These are phyloP conservation scores for Eurytoma californica DNA, from an alignment of 2,888 invertebrate genomes.

Conservation along the genomic window DNA sequence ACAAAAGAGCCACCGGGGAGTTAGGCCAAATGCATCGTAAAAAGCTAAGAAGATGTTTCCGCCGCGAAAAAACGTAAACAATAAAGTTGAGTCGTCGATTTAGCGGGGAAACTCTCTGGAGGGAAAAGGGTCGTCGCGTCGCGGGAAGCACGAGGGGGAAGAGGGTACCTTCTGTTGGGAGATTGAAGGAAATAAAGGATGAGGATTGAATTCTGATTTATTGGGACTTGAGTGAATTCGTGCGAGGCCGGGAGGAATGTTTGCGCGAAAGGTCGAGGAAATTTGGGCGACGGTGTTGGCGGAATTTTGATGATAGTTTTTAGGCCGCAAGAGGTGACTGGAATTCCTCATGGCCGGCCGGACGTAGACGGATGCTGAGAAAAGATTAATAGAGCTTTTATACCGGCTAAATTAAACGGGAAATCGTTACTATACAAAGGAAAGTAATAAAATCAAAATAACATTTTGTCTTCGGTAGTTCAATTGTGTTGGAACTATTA, in stretches of 20 bases:
- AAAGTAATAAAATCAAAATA: not conserved
- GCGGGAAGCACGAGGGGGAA: not conserved
- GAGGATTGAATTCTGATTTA: constrained; percentile 42
- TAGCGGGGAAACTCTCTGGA: constrained; percentile 1
- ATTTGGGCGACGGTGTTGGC: not conserved
- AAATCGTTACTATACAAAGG: not conserved
- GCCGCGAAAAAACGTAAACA: not conserved
- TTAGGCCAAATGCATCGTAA: constrained; percentile 7
- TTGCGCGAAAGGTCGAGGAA: not conserved
- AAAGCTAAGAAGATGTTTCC: not conserved
- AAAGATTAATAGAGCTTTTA: constrained; percentile 26
- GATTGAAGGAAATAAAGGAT: constrained; percentile 5
- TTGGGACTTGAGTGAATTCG: not conserved
- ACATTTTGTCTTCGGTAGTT: not conserved
- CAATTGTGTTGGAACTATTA: too few relatives aligned
- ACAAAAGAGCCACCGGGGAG: constrained; percentile 16
- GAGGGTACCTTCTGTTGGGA: not conserved
- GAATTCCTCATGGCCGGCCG: not conserved
- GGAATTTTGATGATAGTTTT: constrained; percentile 10
- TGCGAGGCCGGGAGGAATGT: not conserved
- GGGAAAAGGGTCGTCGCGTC: not conserved
- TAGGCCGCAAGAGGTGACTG: not conserved
- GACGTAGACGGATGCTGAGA: not conserved
- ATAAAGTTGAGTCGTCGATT: not conserved
- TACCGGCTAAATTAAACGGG: not conserved